Evolutionary conservation across 1,140 invertebrate genomes (phyloP), one percentile per base, ranked within the genome.

Genomic region (Gerris buenoi): DNA sequence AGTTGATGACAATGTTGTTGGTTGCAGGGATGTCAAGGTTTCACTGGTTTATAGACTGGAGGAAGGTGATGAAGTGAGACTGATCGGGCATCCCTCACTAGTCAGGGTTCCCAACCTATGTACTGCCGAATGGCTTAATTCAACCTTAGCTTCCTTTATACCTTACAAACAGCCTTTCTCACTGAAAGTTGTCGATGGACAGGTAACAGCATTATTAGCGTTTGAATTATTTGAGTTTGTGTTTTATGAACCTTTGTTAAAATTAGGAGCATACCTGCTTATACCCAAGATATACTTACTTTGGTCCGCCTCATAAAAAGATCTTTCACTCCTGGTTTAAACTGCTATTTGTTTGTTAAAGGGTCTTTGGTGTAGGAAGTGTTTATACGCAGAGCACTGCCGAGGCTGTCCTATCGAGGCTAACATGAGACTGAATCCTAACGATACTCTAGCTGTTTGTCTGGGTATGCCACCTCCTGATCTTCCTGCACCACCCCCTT

Each of bases 361-460:
- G 84, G 85, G 85, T 59, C 77, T 81, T 59, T 79, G 78, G 66
- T 88, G 86, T 72, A 85, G 83, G 14, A 78, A 85, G 10, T 88
- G 86, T 74, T 76, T 83, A 63, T 86, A 80, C 70, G 78, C 78
- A 2, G 73, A 74, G 2, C 82, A 83, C 71, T 88, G 86, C 73
- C 77, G 77, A 22, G 86, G 86, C 22, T 88, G 86, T 74, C 75
- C 76, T 18, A 73, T 87, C n/a, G 68, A 79, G 1, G 73, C 75
- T 2, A 76, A 77, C 13, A 75, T 86, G 1, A 76, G 71, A 56
- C 72, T 87, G 3, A 78, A 80, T 65, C 80, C 80, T 27, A 81
- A 80, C 5, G 85, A 86, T 73, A 82, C 81, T 13, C 72, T 88
- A 63, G 82, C 84, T 46, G 79, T 88, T 29, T 78, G 79, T 33